phyloP scores from a whole-genome alignment of 2,113 vertebrate species.

The pig (Sus scrofa) region DNA sequence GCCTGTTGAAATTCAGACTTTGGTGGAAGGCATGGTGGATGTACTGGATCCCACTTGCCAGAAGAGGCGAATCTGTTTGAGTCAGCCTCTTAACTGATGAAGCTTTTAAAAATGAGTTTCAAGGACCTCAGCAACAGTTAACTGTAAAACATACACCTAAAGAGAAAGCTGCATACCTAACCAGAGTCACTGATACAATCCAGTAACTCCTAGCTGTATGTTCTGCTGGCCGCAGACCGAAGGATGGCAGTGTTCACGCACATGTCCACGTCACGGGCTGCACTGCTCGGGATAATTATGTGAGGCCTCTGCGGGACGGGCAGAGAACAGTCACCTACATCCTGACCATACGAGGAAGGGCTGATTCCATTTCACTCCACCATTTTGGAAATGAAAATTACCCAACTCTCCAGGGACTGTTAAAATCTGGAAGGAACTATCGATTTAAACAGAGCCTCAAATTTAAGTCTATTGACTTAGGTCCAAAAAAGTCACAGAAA shows the following conservation, averaged over 20 bases:
- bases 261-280: neutral
- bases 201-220: neutral
- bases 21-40: neutral
- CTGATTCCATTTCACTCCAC: neutral
- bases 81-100: neutral
- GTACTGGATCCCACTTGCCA: neutral
- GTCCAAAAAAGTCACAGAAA: neutral
- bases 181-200: neutral
- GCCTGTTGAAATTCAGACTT: neutral
- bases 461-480: neutral
- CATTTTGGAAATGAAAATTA: neutral
- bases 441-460: neutral
- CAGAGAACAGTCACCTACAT: neutral
- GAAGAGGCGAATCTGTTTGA: neutral
- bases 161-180: neutral
- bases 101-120: neutral
- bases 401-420: neutral
- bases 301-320: neutral
- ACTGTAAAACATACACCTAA: conserved; percentile 40
- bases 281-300: neutral
- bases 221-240: neutral
- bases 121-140: neutral
- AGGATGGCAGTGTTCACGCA: neutral
- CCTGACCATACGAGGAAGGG: neutral
- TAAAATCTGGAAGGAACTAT: conserved; percentile 13